These are phyloP conservation scores for Parazoanthus darwini DNA, from an alignment of 92 coral and sea anemone species.

Conservation along the genomic window DNA sequence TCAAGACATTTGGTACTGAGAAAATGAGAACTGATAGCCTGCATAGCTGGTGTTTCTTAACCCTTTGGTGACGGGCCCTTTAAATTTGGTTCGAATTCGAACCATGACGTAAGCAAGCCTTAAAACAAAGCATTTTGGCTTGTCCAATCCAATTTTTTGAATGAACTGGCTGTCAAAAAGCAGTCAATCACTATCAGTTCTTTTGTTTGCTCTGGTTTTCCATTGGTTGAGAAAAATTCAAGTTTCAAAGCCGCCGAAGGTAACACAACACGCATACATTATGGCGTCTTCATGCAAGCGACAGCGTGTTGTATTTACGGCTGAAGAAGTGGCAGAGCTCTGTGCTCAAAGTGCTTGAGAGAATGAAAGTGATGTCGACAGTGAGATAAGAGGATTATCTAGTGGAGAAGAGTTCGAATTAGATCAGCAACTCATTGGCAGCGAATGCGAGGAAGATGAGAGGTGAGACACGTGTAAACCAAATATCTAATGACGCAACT, in stretches of 20 bases:
- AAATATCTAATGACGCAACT: no score
- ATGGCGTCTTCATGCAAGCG: slow-evolving; percentile 6
- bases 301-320: slow-evolving; percentile 1
- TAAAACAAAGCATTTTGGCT: neutral
- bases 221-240: neutral
- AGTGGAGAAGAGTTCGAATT: slow-evolving; percentile 13
- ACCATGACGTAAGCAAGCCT: neutral
- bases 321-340: neutral
- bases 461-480: no score
- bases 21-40: no score
- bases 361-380: neutral
- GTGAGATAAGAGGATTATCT: neutral
- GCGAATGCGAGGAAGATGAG: no score
- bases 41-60: no score
- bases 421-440: neutral
- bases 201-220: neutral
- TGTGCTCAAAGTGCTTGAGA: neutral
- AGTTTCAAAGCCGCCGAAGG: neutral
- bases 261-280: neutral
- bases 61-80: slow-evolving; percentile 12
- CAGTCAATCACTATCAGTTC: slow-evolving; percentile 3
- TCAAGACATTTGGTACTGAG: no score
- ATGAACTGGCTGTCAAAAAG: neutral
- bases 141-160: neutral
- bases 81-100: slow-evolving; percentile 4